Base-by-base conservation (phyloP, 2,797 vertebrate genomes). In the Sebastes ruberrimus region DNA sequence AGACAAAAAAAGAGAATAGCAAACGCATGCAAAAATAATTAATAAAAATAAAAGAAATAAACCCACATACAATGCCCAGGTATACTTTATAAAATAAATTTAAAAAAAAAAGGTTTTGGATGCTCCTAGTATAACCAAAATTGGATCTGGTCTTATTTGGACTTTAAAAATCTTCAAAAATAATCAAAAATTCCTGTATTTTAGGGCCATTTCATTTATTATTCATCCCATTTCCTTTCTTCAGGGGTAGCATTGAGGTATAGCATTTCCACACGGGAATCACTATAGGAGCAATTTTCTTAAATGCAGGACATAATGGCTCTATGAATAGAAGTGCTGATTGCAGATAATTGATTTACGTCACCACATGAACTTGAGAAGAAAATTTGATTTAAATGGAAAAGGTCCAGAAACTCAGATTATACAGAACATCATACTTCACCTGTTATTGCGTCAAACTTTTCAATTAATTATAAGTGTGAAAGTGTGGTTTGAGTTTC, bases 261-360 rank as follows among this genome's bases (percentile, higher is more conserved):
- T 23, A 25, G 10, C 32, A 59, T 74, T 71, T 67, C 46, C 27
- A 61, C 22, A 71, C 2, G 1, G 8, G 10, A 53, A 61, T 78
- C 53, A 53, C n/a, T 53, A 9, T 16, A 28, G 14, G n/a, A 13
- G 16, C 16, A 23, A 28, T 5, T 11, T 62, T 49, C n/a, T 25
- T 3, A 56, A 71, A 66, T 18, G 23, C 35, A 64, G 62, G 27
- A 56, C 49, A 68, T 69, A 56, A 83, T 32, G n/a, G 7, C 23
- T 68, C 32, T 32, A 11, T 65, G n/a, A 81, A 73, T 38, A 68
- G 23, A 46, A 32, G 52, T n/a, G 27, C 22, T 76, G 59, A 69
- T 61, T 78, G 62, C 49, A 72, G 18, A 28, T 62, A 67, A 81
- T 70, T 77, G 32, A 28, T 69, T 74, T 53, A 55, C 2, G 4